Conservation (phyloP, 2,888 invertebrate species). For the Arrhopalites spinosus region DNA sequence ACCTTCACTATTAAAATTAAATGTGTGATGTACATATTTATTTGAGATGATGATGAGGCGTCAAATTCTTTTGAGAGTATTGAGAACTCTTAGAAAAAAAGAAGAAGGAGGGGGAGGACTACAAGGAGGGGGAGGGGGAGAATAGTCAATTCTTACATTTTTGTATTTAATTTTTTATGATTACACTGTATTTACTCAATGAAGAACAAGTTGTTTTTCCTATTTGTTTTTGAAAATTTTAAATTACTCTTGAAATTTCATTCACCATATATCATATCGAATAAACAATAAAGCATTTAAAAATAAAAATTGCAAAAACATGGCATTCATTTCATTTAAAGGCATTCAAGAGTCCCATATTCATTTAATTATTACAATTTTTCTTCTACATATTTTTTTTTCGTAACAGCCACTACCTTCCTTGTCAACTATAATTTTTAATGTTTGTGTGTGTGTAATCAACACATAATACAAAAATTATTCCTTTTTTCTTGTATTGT, state of each 20-base stretch:
- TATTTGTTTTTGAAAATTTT: not conserved
- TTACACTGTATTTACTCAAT: conserved; percentile 1
- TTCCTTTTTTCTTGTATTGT: not conserved
- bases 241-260: not conserved
- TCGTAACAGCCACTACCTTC: no score
- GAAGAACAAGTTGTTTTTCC: not conserved
- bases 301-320: conserved; percentile 2
- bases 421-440: no score
- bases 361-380: no score
- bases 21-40: no score
- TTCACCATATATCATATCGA: not conserved
- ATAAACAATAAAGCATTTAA: conserved; percentile 8
- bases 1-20: no score
- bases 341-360: no score
- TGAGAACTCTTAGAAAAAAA: not conserved
- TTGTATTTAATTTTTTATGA: conserved; percentile 1
- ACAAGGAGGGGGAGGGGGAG: no score
- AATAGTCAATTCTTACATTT: conserved; percentile 2
- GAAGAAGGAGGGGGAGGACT: not conserved
- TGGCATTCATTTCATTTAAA: not conserved
- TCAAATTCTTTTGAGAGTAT: not conserved
- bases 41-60: not conserved
- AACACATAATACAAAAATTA: not conserved
- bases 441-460: no score
- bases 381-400: no score